These are phyloP conservation scores for Danio jaintianensis DNA, from an alignment of 2,797 vertebrate genomes.

Conservation along the genomic window DNA sequence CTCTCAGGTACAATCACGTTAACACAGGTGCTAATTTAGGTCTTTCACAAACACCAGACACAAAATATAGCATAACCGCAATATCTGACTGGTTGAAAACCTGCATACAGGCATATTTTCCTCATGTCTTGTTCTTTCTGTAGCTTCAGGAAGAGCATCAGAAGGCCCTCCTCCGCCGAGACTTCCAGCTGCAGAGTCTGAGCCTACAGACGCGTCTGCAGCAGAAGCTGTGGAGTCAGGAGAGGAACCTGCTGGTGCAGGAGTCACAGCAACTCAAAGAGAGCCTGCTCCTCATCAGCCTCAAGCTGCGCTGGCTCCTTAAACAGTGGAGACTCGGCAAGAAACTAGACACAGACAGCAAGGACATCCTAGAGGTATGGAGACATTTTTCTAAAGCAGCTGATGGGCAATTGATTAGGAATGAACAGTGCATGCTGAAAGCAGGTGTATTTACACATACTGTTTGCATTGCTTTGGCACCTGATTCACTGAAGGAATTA, in stretches of 20 bases:
- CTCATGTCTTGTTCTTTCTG: neutral
- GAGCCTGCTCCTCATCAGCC: slow-evolving; percentile 91
- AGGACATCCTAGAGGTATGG: slow-evolving; percentile 91
- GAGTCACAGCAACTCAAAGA: slow-evolving; percentile 97
- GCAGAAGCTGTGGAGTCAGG: slow-evolving; percentile 95
- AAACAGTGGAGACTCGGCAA: slow-evolving; percentile 94
- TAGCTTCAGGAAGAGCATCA: slow-evolving; percentile 95
- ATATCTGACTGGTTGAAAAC: neutral
- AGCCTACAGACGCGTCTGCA: slow-evolving; percentile 92
- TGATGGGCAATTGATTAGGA: neutral
- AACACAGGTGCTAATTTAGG: neutral
- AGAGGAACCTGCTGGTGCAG: slow-evolving; percentile 91
- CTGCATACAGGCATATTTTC: neutral
- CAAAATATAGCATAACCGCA: neutral
- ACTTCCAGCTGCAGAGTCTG: slow-evolving; percentile 96
- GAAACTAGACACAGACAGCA: slow-evolving; percentile 85
- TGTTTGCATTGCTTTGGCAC: neutral
- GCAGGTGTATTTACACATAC: neutral
- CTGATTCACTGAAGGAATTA: neutral
- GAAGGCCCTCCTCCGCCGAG: slow-evolving; percentile 88
- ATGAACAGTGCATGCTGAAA: neutral
- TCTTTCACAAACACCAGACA: neutral
- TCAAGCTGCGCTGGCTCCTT: slow-evolving; percentile 97
- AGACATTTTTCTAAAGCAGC: neutral
- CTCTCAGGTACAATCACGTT: slow-evolving; percentile 76